These are phyloP conservation scores for Trichosurus vulpecula DNA, from an alignment of 2,797 vertebrate genomes.

Conservation along the genomic window DNA sequence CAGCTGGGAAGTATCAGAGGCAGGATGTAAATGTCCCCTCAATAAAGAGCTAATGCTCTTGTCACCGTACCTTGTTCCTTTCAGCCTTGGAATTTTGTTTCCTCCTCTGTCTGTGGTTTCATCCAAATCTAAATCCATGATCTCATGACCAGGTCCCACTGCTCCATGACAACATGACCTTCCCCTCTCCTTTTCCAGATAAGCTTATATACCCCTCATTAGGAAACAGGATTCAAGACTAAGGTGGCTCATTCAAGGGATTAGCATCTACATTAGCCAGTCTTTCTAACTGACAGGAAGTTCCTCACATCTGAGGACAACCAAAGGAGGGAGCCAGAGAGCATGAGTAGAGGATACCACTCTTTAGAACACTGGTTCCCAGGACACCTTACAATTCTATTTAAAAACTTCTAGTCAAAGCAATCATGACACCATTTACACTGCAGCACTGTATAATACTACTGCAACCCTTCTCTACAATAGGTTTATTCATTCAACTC, in stretches of 20 bases:
- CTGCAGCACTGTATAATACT: not conserved
- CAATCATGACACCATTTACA: not conserved
- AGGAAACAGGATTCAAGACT: not conserved
- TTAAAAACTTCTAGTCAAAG: not conserved
- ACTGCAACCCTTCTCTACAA: not conserved
- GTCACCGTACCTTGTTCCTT: not conserved
- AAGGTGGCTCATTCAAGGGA: not conserved
- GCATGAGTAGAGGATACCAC: not conserved
- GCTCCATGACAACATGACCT: not conserved
- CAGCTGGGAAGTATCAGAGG: not conserved
- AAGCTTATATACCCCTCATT: not conserved
- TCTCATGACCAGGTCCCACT: not conserved
- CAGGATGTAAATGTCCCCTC: not conserved
- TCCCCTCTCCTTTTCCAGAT: not conserved
- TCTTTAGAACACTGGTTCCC: not conserved
- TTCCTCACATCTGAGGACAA: not conserved
- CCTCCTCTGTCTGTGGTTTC: too few relatives aligned
- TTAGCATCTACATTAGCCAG: not conserved
- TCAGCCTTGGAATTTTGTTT: not conserved
- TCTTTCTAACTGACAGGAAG: not conserved
- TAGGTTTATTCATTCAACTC: constrained; percentile 27
- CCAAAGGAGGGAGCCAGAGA: not conserved
- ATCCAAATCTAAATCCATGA: not conserved
- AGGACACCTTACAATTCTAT: not conserved
- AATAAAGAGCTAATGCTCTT: not conserved